Evolutionary conservation across 2,113 vertebrate genomes (phyloP), one percentile per base, ranked within the genome.

Genomic region (Ammodytes marinus): DNA sequence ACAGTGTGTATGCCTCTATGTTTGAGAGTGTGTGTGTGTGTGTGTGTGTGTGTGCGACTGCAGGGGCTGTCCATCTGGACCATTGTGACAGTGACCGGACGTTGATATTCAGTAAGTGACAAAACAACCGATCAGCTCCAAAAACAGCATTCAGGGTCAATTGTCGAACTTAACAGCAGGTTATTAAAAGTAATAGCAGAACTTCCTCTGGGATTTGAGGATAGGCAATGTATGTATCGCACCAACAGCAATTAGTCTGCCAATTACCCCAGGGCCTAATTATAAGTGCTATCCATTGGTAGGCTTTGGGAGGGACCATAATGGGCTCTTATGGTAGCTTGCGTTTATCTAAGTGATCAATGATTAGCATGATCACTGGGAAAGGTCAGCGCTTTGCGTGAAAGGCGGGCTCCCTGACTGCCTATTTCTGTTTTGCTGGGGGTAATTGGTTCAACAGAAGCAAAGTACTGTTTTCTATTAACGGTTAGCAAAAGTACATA

Each of bases 271-370:
- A 0, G 83, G 85, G 83, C 69, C 59, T 90, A 91, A 92, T 92
- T 91, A 92, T 70, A 67, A 77, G 64, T n/a, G 39, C 64, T 4
- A 47, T 74, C 81, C 63, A 89, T 88, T 79, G 80, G 74, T 82
- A 79, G 71, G 58, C 76, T 70, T 58, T 49, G 59, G 85, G 71
- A 65, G 64, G 70, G 61, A 49, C 75, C 81, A 86, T 88, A 88
- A 92, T 82, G 75, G 77, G 74, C 68, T 90, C 60, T 77, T 78
- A 78, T 65, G 79, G 61, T 77, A 73, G 54, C 65, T 45, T 54
- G 74, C 86, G 82, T 89, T 91, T 90, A 85, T 84, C 57, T 85
- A 77, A 86, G 83, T 84, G 85, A 91, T 92, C 88, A 87, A 63
- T 80, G 79, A 90, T 90, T 91, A 93, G 68, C 47, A 75, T 89